Evolutionary conservation across 2,113 vertebrate species (phyloP).

Genomic region (Neotoma lepida): DNA sequence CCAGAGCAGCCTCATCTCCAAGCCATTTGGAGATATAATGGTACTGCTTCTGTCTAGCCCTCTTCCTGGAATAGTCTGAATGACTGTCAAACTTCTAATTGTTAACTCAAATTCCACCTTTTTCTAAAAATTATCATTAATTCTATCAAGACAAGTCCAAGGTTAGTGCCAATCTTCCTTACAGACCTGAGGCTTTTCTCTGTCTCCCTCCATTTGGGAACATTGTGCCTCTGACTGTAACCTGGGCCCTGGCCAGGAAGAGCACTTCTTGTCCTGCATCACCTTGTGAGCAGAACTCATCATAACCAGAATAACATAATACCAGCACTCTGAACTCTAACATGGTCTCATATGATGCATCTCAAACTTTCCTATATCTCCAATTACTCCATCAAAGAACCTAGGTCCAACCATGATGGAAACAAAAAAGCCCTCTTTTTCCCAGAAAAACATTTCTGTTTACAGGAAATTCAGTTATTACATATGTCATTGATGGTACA

Average conservation of each 20-base stretch:
- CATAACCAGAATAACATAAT: slow-evolving; percentile 27
- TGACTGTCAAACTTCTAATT: slow-evolving; percentile 17
- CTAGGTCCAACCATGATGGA: slow-evolving; percentile 52
- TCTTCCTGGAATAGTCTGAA: slow-evolving; percentile 30
- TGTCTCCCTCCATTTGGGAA: slow-evolving; percentile 16
- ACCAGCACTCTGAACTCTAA: slow-evolving; percentile 50
- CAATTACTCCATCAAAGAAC: slow-evolving; percentile 69
- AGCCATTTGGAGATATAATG: background rate
- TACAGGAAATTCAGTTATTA: slow-evolving; percentile 70
- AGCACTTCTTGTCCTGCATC: slow-evolving; percentile 36
- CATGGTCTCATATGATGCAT: background rate
- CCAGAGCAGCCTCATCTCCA: background rate
- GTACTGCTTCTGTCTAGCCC: background rate
- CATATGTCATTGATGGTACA: slow-evolving; percentile 67
- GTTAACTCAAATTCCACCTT: slow-evolving; percentile 17
- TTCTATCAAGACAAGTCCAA: slow-evolving; percentile 27
- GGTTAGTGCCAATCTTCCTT: slow-evolving; percentile 9
- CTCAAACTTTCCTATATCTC: slow-evolving; percentile 56
- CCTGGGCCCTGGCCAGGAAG: background rate
- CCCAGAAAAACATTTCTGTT: slow-evolving; percentile 59
- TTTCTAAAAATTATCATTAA: slow-evolving; percentile 55
- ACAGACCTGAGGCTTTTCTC: slow-evolving; percentile 34
- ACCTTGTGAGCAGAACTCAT: slow-evolving; percentile 51
- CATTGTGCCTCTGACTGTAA: slow-evolving; percentile 31
- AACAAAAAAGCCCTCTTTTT: slow-evolving; percentile 64